Percentiles rank a stretch among this genome's conserved stretches.
Conservation (phyloP, 1,140 invertebrate species). For the Heliconius nattereri region DNA sequence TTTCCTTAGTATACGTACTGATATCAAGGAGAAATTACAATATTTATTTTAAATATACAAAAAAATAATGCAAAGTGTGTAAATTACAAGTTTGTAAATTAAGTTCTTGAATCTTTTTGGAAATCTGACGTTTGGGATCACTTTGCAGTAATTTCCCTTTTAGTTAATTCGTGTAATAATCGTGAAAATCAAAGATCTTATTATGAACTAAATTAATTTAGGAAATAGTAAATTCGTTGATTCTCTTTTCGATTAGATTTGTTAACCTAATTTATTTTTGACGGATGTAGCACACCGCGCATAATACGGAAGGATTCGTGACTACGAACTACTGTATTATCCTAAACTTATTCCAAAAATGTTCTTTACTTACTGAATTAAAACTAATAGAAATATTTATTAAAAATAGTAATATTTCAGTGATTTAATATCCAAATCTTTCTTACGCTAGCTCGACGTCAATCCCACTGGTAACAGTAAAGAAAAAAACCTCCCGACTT, state of each 20-base stretch:
- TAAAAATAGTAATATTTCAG: constrained; percentile 2
- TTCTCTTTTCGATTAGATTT: too few species aligned
- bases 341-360: background rate
- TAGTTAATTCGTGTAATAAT: too few species aligned
- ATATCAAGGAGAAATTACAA: background rate
- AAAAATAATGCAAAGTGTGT: too few species aligned
- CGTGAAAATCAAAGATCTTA: too few species aligned
- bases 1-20: constrained; percentile 39
- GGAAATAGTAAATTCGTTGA: too few species aligned
- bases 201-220: too few species aligned
- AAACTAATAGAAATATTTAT: background rate
- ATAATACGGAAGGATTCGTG: background rate
- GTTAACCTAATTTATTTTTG: background rate
- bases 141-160: too few species aligned
- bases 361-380: background rate
- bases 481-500: constrained; percentile 67
- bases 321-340: background rate
- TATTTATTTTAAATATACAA: too few species aligned
- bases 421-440: constrained; percentile 75
- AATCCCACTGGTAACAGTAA: constrained; percentile 58
- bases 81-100: too few species aligned
- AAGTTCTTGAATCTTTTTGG: too few species aligned
- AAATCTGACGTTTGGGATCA: too few species aligned
- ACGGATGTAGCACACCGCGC: background rate
- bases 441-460: constrained; percentile 69